phyloP scores from a whole-genome alignment of 2,797 vertebrate species.

The Urophycis tenuis region DNA sequence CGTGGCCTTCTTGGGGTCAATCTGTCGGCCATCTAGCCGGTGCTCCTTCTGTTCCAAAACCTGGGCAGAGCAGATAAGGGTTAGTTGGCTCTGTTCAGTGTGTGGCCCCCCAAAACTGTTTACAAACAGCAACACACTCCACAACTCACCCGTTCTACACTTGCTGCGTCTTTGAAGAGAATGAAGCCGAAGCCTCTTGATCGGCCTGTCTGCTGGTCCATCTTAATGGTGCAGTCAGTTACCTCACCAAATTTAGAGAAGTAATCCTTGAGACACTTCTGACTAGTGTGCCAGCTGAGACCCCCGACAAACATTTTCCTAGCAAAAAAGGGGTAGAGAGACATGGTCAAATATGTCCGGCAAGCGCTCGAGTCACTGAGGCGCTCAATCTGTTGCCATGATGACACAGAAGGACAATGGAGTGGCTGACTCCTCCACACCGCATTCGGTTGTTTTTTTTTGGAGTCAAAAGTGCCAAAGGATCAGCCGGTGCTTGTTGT shows the following conservation, averaged over 20 bases:
- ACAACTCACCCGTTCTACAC: constrained; percentile 89
- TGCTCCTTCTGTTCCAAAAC: constrained; percentile 97
- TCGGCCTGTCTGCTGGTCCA: constrained; percentile 95
- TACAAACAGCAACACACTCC: background rate
- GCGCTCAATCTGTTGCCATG: constrained; percentile 53
- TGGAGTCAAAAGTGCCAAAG: background rate
- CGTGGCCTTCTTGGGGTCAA: constrained; percentile 98
- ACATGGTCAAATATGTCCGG: background rate
- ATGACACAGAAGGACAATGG: constrained; percentile 2
- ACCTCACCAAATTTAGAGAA: constrained; percentile 98
- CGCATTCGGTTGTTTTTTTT: background rate
- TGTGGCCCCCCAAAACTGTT: background rate
- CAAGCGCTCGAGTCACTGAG: constrained; percentile 33
- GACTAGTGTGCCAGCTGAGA: constrained; percentile 99
- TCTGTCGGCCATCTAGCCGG: constrained; percentile 90
- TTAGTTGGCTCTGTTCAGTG: background rate
- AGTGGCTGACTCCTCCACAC: background rate
- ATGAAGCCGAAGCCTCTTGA: constrained; percentile 99
- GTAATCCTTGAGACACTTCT: constrained; percentile 99
- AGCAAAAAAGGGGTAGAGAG: constrained; percentile 13
- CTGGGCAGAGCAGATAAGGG: constrained; percentile 55
- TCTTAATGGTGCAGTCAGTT: constrained; percentile 98
- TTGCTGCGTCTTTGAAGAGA: constrained; percentile 90
- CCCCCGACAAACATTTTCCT: constrained; percentile 99
- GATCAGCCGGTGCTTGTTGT: constrained; percentile 7